These are phyloP conservation scores for Caenorhabditis macrosperma DNA, from an alignment of 2,888 invertebrate genomes.

Conservation along the genomic window DNA sequence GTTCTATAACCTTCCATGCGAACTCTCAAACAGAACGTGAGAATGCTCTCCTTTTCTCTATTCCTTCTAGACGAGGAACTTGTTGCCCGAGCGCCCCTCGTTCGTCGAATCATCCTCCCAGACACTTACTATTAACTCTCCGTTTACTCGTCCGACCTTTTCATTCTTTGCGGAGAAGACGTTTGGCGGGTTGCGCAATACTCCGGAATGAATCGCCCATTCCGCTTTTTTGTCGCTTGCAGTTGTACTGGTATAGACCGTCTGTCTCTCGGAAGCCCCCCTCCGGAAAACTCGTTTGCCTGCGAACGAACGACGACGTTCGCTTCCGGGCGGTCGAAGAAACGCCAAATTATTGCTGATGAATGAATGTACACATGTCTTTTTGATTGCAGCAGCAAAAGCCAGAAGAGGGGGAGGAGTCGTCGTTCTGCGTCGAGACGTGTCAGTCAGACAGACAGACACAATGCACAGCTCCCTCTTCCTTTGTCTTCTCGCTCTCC, in stretches of 20 bases:
- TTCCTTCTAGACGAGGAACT: too few species aligned
- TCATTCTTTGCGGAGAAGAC: background rate
- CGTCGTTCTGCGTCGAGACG: conserved; percentile 1
- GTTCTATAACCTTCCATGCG: too few species aligned
- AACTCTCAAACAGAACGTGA: too few species aligned
- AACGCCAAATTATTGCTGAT: conserved; percentile 54
- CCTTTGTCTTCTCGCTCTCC: conserved; percentile 12
- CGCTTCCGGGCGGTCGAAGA: conserved; percentile 39
- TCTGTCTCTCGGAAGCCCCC: background rate
- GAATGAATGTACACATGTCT: conserved; percentile 51
- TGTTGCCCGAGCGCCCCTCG: too few species aligned
- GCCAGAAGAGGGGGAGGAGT: conserved; percentile 16
- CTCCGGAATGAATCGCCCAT: conserved; percentile 35
- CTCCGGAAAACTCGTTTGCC: conserved; percentile 41
- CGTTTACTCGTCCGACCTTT: too few species aligned
- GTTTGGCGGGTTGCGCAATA: background rate
- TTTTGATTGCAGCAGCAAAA: conserved; percentile 45
- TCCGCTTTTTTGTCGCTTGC: conserved; percentile 12
- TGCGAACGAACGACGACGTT: conserved; percentile 7
- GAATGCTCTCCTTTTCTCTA: background rate
- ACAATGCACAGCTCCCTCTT: conserved; percentile 13
- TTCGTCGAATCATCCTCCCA: too few species aligned
- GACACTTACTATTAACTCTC: too few species aligned
- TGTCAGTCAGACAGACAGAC: conserved; percentile 13
- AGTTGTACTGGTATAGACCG: conserved; percentile 51